Evolutionary conservation across 2,888 invertebrate genomes (phyloP).

Genomic region (Tolmerus cingulatus): DNA sequence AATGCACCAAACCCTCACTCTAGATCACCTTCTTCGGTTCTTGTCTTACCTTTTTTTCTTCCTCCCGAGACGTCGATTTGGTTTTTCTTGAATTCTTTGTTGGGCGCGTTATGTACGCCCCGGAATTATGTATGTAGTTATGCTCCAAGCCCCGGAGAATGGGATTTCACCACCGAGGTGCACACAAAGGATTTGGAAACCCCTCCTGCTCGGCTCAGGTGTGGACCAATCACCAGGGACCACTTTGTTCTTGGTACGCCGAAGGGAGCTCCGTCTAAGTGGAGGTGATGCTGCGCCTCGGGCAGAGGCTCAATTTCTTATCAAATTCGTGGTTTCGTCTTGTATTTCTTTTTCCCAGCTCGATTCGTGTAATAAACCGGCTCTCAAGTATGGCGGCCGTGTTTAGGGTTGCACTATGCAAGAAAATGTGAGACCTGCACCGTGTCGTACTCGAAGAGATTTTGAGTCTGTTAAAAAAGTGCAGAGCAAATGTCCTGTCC

Average conservation of each 20-base stretch:
- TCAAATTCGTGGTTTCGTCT: constrained; percentile 20
- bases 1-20: constrained; percentile 34
- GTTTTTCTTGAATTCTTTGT: constrained; percentile 28
- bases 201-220: constrained; percentile 44
- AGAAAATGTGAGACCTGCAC: neutral
- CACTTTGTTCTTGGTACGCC: neutral
- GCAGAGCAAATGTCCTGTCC: neutral
- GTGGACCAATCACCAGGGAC: constrained; percentile 42
- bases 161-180: neutral
- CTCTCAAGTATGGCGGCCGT: neutral
- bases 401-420: neutral
- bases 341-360: neutral
- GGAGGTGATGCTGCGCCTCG: neutral
- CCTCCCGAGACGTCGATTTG: neutral
- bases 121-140: neutral
- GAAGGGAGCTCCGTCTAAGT: constrained; percentile 16
- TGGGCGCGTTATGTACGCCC: neutral
- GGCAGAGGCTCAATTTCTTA: constrained; percentile 13
- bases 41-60: constrained; percentile 18
- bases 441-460: neutral
- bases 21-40: constrained; percentile 14
- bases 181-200: constrained; percentile 45
- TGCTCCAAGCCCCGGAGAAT: neutral
- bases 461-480: neutral
- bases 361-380: neutral